Conservation (phyloP, 2,113 vertebrate species). For the Tricholaema leucomelas region DNA sequence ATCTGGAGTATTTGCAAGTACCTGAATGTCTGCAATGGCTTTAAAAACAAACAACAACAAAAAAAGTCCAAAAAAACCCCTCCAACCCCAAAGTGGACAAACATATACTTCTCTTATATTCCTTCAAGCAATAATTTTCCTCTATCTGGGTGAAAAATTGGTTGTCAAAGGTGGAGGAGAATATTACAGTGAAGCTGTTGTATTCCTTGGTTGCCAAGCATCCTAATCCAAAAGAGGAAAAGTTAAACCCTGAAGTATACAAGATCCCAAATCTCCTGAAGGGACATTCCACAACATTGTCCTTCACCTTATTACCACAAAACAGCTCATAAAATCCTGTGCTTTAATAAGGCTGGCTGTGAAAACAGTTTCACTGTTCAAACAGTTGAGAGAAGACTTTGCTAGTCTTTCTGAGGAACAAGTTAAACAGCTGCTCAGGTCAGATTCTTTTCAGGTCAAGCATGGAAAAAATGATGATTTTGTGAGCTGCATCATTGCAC, state of each 20-base stretch:
- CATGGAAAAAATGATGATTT: neutral
- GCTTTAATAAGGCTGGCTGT: conserved; percentile 65
- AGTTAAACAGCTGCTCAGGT: conserved; percentile 41
- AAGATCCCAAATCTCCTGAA: conserved; percentile 39
- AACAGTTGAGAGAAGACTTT: conserved; percentile 52
- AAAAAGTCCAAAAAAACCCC: neutral
- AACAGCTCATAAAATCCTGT: conserved; percentile 75
- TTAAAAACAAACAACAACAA: neutral
- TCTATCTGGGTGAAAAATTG: conserved; percentile 74
- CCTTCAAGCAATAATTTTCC: conserved; percentile 73
- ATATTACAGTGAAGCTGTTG: conserved; percentile 78
- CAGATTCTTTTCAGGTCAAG: conserved; percentile 5
- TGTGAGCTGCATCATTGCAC: too few species aligned
- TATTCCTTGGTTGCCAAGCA: conserved; percentile 80
- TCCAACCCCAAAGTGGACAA: conserved; percentile 10
- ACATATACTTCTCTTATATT: conserved; percentile 71
- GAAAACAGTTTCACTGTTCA: conserved; percentile 54
- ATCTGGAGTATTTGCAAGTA: neutral
- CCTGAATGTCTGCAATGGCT: neutral
- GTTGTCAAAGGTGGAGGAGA: conserved; percentile 79
- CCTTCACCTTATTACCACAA: conserved; percentile 61
- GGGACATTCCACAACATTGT: conserved; percentile 60
- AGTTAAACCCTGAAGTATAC: conserved; percentile 23
- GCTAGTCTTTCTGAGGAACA: conserved; percentile 33
- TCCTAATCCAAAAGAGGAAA: conserved; percentile 20